Evolutionary conservation across 1,140 invertebrate genomes (phyloP).

Genomic region (Saxidomus purpurata): DNA sequence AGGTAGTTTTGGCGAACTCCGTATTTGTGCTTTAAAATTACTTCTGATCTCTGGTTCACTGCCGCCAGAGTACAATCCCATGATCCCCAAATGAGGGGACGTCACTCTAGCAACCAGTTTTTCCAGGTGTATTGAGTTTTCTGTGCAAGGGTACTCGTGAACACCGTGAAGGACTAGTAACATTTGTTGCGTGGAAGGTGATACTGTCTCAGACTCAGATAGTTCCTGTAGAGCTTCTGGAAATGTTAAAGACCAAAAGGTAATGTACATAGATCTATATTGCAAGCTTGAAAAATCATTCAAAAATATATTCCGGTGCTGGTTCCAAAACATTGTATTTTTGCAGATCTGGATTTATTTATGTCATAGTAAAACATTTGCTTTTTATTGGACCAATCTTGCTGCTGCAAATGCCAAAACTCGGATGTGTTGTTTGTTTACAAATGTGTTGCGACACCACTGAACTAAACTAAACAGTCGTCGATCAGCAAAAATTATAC

Average conservation of each 20-base stretch:
- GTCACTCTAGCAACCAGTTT: conserved; percentile 60
- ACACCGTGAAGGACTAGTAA: conserved; percentile 48
- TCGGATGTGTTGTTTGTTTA: too few relatives aligned
- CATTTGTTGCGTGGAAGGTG: conserved; percentile 54
- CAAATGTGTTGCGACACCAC: too few relatives aligned
- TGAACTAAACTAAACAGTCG: too few relatives aligned
- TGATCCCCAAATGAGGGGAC: conserved; percentile 55
- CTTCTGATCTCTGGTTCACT: conserved; percentile 60
- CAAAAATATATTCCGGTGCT: neutral
- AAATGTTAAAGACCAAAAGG: too few relatives aligned
- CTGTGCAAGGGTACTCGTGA: conserved; percentile 41
- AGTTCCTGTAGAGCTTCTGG: conserved; percentile 38
- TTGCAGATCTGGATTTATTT: too few relatives aligned
- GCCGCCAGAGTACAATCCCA: conserved; percentile 58
- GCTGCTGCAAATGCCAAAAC: too few relatives aligned
- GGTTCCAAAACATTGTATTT: neutral
- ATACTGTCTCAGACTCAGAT: neutral
- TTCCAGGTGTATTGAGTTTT: conserved; percentile 55
- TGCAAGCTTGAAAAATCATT: neutral
- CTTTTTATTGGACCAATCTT: too few relatives aligned
- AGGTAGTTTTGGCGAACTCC: conserved; percentile 16
- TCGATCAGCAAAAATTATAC: too few relatives aligned
- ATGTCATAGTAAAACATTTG: too few relatives aligned
- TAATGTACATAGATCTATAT: too few relatives aligned
- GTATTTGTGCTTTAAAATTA: conserved; percentile 59